These are phyloP conservation scores for Trachurus trachurus DNA, from an alignment of 2,797 vertebrate genomes.

Conservation along the genomic window DNA sequence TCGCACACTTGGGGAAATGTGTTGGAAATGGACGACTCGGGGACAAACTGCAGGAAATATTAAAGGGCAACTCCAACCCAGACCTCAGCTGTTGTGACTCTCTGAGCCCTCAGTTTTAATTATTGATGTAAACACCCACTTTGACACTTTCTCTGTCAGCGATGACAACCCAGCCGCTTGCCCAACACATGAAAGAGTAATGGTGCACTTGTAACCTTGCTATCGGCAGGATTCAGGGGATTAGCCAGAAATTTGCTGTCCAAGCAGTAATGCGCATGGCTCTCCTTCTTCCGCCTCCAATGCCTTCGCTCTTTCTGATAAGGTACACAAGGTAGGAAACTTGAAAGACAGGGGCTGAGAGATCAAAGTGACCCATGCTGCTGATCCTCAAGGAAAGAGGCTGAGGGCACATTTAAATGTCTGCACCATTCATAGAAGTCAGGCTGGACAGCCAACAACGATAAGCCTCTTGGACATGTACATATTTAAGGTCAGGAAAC, in stretches of 20 bases:
- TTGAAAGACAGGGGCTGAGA: constrained; percentile 58
- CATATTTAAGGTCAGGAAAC: constrained; percentile 61
- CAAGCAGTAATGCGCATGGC: constrained; percentile 40
- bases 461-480: constrained; percentile 44
- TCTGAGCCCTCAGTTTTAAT: constrained; percentile 63
- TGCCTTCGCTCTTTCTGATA: constrained; percentile 42
- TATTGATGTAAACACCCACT: constrained; percentile 77
- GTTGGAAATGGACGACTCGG: constrained; percentile 33
- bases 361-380: constrained; percentile 67
- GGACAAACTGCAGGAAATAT: constrained; percentile 53
- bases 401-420: constrained; percentile 56
- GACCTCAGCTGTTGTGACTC: constrained; percentile 60
- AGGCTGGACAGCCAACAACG: constrained; percentile 37
- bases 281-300: constrained; percentile 5
- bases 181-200: constrained; percentile 76
- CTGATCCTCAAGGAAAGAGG: constrained; percentile 52
- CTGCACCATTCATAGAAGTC: constrained; percentile 39
- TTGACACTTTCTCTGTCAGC: constrained; percentile 70
- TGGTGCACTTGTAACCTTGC: constrained; percentile 56
- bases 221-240: constrained; percentile 60
- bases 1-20: constrained; percentile 44
- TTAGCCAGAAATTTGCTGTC: constrained; percentile 68
- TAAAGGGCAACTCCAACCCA: constrained; percentile 38
- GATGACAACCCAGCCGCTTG: constrained; percentile 61
- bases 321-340: constrained; percentile 58